phyloP scores from a whole-genome alignment of 2,797 vertebrate genomes.

The Hydrophis major region DNA sequence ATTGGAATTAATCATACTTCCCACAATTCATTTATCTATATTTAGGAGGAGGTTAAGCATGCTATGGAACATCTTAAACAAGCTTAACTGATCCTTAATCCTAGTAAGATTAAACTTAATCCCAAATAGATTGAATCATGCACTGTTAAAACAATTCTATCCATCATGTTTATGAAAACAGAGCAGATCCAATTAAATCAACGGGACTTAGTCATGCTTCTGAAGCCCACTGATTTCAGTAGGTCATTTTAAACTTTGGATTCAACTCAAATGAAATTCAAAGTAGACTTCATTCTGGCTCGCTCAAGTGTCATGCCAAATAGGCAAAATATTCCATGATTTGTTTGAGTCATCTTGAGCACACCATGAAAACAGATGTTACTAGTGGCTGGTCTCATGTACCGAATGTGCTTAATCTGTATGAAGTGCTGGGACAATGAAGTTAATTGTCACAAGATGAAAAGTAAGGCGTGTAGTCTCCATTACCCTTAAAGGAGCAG shows the following conservation, averaged over 20 bases:
- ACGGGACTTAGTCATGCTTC: neutral
- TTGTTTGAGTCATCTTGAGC: neutral
- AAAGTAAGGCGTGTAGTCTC: neutral
- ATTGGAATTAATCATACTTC: neutral
- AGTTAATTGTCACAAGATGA: neutral
- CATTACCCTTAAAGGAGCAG: neutral
- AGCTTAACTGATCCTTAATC: neutral
- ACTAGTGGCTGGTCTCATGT: neutral
- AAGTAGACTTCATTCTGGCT: neutral
- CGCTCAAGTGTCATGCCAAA: neutral
- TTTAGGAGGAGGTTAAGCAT: neutral
- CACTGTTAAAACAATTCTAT: neutral
- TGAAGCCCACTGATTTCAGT: neutral
- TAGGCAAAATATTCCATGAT: neutral
- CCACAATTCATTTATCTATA: neutral
- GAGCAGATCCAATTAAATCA: neutral
- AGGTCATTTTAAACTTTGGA: neutral
- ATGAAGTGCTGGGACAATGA: neutral
- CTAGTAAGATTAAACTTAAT: neutral
- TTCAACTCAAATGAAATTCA: neutral
- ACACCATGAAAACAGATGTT: neutral
- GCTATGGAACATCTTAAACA: neutral
- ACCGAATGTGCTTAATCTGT: neutral
- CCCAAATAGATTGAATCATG: neutral
- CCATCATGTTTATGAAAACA: neutral